Conservation (phyloP, 1,140 invertebrate genomes). For the Heliothis subflexa region DNA sequence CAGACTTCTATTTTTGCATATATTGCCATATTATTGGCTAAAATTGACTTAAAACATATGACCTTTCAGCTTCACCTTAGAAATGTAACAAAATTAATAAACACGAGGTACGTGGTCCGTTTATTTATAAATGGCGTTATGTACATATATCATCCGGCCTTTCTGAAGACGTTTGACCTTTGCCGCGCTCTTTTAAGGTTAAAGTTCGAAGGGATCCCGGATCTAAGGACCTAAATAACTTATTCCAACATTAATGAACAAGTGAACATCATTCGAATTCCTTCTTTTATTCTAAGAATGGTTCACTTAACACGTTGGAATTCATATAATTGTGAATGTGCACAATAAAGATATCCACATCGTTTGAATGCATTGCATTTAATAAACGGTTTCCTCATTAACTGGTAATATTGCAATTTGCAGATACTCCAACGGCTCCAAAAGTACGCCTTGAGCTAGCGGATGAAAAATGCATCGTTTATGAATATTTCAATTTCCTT, state of each 20-base stretch:
- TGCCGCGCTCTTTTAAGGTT: constrained; percentile 36
- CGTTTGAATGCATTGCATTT: too few species aligned
- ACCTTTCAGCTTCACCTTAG: background rate
- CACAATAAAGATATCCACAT: too few species aligned
- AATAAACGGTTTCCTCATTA: too few species aligned
- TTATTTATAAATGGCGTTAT: constrained; percentile 16
- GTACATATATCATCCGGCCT: constrained; percentile 24
- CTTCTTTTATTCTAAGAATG: background rate
- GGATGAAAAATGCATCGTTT: background rate
- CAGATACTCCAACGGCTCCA: too few species aligned
- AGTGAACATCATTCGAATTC: background rate
- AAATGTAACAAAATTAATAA: constrained; percentile 9
- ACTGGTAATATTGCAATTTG: too few species aligned
- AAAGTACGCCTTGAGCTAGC: background rate
- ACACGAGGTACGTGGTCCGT: background rate
- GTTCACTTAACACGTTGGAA: too few species aligned
- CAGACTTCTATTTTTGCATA: background rate
- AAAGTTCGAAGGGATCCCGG: constrained; percentile 14
- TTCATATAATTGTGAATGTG: too few species aligned
- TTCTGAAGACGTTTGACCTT: constrained; percentile 36
- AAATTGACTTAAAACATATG: background rate
- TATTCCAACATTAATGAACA: constrained; percentile 3
- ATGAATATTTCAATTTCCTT: background rate
- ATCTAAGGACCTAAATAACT: constrained; percentile 13
- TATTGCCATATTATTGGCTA: background rate